phyloP scores from a whole-genome alignment of 2,888 invertebrate genomes.

The Prenolepis imparis region DNA sequence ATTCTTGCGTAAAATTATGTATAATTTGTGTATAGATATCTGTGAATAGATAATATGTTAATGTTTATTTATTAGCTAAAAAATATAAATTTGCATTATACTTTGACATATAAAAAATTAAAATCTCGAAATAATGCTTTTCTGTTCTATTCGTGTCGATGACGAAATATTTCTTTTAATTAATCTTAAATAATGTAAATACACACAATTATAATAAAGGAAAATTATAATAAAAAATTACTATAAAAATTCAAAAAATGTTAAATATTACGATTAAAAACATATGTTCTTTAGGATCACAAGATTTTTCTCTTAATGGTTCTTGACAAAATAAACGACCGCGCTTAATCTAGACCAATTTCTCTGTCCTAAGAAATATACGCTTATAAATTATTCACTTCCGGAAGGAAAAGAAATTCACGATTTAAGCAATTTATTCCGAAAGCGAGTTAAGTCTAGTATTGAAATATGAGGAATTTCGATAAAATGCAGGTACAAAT shows the following conservation, averaged over 20 bases:
- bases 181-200: neutral
- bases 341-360: conserved; percentile 8
- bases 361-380: conserved; percentile 2
- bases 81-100: neutral
- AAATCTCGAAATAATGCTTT: neutral
- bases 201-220: neutral
- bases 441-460: neutral
- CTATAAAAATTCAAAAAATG: neutral
- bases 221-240: too few species aligned
- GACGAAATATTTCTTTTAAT: neutral
- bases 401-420: conserved; percentile 23
- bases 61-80: neutral
- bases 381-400: conserved; percentile 29
- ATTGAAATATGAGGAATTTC: neutral
- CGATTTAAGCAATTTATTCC: neutral
- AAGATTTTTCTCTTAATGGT: neutral
- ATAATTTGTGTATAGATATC: neutral
- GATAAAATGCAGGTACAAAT: neutral
- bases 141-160: neutral
- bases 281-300: neutral
- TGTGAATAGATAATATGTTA: neutral
- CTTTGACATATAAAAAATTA: neutral
- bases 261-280: neutral
- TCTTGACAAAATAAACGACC: conserved; percentile 1
- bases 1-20: neutral